Base-by-base conservation (phyloP, 2,888 invertebrate species). In the Rhorus exstirpatorius region DNA sequence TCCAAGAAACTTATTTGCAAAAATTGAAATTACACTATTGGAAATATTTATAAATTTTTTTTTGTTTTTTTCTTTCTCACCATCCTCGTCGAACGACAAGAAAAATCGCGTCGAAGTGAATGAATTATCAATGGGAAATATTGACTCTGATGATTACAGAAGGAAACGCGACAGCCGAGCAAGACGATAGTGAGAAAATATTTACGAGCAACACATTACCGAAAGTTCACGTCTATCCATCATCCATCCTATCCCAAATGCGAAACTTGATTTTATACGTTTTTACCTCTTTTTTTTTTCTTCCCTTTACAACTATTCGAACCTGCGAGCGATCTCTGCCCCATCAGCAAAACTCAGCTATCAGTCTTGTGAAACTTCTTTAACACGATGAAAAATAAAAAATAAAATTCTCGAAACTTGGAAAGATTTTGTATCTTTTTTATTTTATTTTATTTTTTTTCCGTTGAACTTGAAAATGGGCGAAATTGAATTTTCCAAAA, bases 151-250 rank as follows among this genome's bases (percentile, higher is more conserved):
- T 60, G n/a, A 68, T 82, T 82, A 17, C 75, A 82, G 82, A 55
- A 79, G 70, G 75, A 82, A 82, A 82, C 78, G 79, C 31, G 82
- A 75, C 44, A 82, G 8, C 58, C 77, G 72, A 6, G 46, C 81
- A 60, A 71, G 83, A 81, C 68, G 70, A 67, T 77, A 82, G 26
- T 21, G 74, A 51, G 17, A 3, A 51, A 63, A 51, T 46, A 53
- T 51, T 51, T 46, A 12, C 14, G 31, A 65, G n/a, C 38, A 1
- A 55, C 38, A 19, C 24, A n/a, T 44, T 76, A 19, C n/a, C 55
- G 8, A 49, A 24, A 72, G 26, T 75, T 67, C 49, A 46, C 55
- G 72, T 84, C 53, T 26, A 41, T 65, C 67, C 53, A 72, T 65
- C 19, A n/a, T 49, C 53, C n/a, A n/a, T n/a, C n/a, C n/a, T n/a